A percentile compares a stretch with the other conserved stretches of the same genome.
Conservation (phyloP, 2,113 vertebrate species). For the Poeciliopsis prolifica region DNA sequence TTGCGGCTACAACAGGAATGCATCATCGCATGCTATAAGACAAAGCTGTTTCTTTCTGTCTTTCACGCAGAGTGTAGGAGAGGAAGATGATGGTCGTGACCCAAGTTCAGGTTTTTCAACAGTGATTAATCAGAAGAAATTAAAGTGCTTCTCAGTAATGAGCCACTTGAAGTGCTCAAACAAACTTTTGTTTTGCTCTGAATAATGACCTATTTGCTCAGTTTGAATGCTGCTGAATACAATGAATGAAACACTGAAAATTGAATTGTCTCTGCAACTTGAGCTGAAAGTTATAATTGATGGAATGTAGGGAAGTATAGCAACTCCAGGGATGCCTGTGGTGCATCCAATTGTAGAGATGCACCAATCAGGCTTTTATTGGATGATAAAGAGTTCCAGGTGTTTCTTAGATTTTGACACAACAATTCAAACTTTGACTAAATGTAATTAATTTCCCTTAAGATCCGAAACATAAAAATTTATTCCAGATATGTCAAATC, state of each 20-base stretch:
- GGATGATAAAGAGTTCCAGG: not conserved
- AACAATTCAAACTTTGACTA: no score
- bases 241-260: not conserved
- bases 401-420: not conserved
- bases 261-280: not conserved
- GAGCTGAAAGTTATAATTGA: not conserved
- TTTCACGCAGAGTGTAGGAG: slow-evolving; percentile 23
- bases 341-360: not conserved
- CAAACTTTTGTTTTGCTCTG: not conserved
- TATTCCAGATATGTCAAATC: no score
- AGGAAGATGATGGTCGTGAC: slow-evolving; percentile 34
- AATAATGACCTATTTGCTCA: not conserved
- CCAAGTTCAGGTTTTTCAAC: slow-evolving; percentile 1
- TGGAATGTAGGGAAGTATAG: not conserved
- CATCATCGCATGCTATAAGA: slow-evolving; percentile 38
- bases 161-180: not conserved
- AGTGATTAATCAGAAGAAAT: slow-evolving; percentile 25
- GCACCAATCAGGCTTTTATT: not conserved
- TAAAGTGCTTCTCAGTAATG: slow-evolving; percentile 8
- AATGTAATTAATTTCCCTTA: not conserved
- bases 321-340: not conserved
- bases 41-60: slow-evolving; percentile 11
- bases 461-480: not conserved
- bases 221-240: not conserved
- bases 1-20: slow-evolving; percentile 29